Evolutionary conservation across 2,888 invertebrate genomes (phyloP), one percentile per base, ranked within the genome.

Genomic region (Drosophila histrio): DNA sequence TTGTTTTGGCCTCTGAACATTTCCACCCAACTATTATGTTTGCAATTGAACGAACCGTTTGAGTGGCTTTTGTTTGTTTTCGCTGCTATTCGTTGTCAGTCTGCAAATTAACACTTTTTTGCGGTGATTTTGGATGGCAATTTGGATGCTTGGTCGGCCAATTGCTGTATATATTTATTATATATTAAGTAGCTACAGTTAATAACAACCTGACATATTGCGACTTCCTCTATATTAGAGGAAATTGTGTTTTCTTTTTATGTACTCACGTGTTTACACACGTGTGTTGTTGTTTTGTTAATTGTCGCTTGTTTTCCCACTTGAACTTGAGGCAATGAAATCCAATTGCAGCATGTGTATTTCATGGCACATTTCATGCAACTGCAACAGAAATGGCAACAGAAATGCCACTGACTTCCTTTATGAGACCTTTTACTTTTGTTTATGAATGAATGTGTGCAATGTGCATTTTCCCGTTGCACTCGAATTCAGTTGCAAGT

Each of bases 381-480:
- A 39, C 38, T 70, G 67, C 46, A 39, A 26, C 36, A 28, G 15
- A 34, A 38, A 50, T 36, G 36, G 19, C 28, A 13, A 13, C 36
- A 36, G 15, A 36, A 17, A 36, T 30, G 24, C 7, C 9, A 32
- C 22, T 17, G 15, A 67, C 80, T 86, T 86, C 87, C 87, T 83
- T 71, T 60, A 71, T 81, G 68, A 53, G 58, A 58, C 58, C 64
- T 74, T 67, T 63, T 65, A 71, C 69, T 76, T 77, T 74, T 67
- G 46, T 86, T 85, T 77, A 63, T 77, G 56, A 74, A 71, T 71
- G 67, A 82, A 77, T 69, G 82, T 70, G 71, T 72, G 80, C 86
- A 83, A 77, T 26, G 28, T 28, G 28, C 65, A 58, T 72, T 64
- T 76, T 66, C 49, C 61, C 62, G 72, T 24, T 54, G 24, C 28